These are phyloP conservation scores for Tipula confusa DNA, from an alignment of 2,888 invertebrate species.

Conservation along the genomic window DNA sequence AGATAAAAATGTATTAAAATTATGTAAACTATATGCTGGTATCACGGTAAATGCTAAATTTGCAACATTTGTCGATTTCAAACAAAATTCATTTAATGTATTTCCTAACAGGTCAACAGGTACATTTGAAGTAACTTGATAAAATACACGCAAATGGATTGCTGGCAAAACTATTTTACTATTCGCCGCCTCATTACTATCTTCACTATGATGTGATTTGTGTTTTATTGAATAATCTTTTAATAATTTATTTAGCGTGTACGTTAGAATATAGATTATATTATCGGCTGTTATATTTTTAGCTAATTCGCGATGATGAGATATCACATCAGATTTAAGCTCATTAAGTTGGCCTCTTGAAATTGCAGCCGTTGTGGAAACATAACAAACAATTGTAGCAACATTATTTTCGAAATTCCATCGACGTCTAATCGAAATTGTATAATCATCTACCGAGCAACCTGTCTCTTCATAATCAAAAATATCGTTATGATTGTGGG, in stretches of 20 bases:
- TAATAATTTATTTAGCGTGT: constrained; percentile 52
- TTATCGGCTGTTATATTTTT: constrained; percentile 51
- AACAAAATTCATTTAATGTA: constrained; percentile 48
- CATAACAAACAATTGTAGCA: constrained; percentile 78
- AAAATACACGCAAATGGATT: constrained; percentile 73
- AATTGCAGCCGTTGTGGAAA: constrained; percentile 60
- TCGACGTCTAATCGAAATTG: constrained; percentile 75
- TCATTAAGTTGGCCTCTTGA: constrained; percentile 50
- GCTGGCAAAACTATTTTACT: constrained; percentile 55
- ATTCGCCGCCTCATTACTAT: constrained; percentile 38
- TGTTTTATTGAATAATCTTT: constrained; percentile 51
- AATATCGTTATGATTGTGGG: constrained; percentile 78
- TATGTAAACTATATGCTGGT: constrained; percentile 75
- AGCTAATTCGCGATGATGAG: constrained; percentile 45
- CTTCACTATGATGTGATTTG: constrained; percentile 43
- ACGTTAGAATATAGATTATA: constrained; percentile 56
- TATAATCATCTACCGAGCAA: constrained; percentile 76
- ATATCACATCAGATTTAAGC: constrained; percentile 47
- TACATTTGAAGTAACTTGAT: constrained; percentile 60
- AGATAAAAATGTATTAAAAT: constrained; percentile 76
- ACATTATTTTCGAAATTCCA: constrained; percentile 89
- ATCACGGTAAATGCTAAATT: constrained; percentile 67
- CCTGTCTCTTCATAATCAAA: constrained; percentile 90
- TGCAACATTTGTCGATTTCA: constrained; percentile 38
- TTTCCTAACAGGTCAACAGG: constrained; percentile 49